Evolutionary conservation across 1,140 invertebrate species (phyloP).

Genomic region (Phymorhynchus buccinoides): DNA sequence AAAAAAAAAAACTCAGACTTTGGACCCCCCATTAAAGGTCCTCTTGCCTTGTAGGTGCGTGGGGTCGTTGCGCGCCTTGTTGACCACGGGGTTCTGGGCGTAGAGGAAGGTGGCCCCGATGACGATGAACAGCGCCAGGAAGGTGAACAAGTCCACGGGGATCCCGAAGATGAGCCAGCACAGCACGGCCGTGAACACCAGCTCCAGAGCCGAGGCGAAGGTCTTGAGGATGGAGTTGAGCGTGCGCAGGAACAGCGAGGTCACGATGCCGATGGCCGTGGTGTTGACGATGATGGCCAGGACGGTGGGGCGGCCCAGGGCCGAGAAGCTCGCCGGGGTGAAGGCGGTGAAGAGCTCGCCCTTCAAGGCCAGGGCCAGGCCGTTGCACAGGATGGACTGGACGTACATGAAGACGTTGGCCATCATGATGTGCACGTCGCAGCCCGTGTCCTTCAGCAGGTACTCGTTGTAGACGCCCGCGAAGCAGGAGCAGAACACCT

Average conservation of each 20-base stretch:
- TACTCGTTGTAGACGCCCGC: slow-evolving; percentile 98
- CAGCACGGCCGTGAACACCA: slow-evolving; percentile 91
- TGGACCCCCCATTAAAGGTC: slow-evolving; percentile 4
- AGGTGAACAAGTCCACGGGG: slow-evolving; percentile 87
- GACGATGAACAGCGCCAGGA: slow-evolving; percentile 87
- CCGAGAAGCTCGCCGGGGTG: slow-evolving; percentile 73
- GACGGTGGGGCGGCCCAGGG: slow-evolving; percentile 80
- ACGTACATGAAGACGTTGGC: slow-evolving; percentile 98
- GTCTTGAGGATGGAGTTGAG: slow-evolving; percentile 97
- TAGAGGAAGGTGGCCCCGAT: slow-evolving; percentile 89
- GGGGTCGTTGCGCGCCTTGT: slow-evolving; percentile 58
- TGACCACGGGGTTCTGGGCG: slow-evolving; percentile 88
- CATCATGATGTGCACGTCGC: slow-evolving; percentile 89
- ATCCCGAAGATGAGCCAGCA: slow-evolving; percentile 92
- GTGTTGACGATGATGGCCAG: slow-evolving; percentile 91
- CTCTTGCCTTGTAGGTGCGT: not conserved
- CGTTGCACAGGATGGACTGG: slow-evolving; percentile 93
- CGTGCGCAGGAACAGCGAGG: slow-evolving; percentile 92
- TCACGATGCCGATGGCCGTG: slow-evolving; percentile 92
- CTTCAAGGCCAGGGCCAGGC: slow-evolving; percentile 79
- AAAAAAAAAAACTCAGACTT: slow-evolving; percentile 5
- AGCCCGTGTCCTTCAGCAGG: slow-evolving; percentile 86
- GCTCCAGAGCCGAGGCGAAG: slow-evolving; percentile 93
- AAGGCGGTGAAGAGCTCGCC: slow-evolving; percentile 61
- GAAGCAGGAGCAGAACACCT: slow-evolving; percentile 93